Percentiles rank a stretch among this genome's conserved stretches.
Conservation (phyloP, 2,113 vertebrate genomes). For the Bubo scandiacus region DNA sequence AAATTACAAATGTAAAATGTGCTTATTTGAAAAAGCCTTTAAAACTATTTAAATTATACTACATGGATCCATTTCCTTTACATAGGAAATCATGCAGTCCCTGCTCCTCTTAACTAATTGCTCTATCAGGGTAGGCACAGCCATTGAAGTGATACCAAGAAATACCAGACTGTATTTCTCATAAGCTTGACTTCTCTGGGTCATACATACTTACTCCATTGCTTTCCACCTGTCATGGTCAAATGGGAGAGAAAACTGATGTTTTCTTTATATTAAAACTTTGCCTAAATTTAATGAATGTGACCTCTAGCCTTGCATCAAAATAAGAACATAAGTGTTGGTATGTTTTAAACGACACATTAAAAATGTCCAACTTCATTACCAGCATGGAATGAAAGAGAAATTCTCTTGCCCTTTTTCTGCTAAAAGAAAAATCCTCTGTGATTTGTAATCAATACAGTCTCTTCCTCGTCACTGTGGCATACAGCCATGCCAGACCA, state of each 20-base stretch:
- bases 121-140: background rate
- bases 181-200: background rate
- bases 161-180: background rate
- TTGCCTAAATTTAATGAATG: background rate
- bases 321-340: background rate
- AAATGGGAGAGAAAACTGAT: background rate
- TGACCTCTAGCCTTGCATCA: background rate
- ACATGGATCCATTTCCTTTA: background rate
- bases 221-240: background rate
- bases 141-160: background rate
- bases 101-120: background rate
- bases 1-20: background rate
- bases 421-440: background rate
- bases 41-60: background rate
- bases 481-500: background rate
- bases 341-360: background rate
- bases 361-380: background rate
- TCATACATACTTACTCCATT: background rate
- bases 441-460: background rate
- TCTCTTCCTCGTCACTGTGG: background rate
- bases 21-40: rapidly evolving
- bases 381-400: background rate
- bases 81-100: background rate
- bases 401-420: background rate
- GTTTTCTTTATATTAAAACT: background rate